Base-by-base conservation (phyloP, 2,888 invertebrate species). In the Fissipunctia ypsillon region DNA sequence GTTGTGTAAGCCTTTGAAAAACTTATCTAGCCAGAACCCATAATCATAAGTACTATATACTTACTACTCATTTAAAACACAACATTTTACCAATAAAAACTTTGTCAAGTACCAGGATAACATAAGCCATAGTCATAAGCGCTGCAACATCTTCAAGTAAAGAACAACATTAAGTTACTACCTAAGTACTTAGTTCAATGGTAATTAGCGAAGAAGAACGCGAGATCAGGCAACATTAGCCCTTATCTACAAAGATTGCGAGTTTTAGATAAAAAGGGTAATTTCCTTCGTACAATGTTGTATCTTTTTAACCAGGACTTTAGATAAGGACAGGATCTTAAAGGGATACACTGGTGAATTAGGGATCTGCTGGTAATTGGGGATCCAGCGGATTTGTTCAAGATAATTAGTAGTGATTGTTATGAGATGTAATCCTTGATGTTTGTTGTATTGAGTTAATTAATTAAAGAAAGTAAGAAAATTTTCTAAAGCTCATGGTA, bases 191-290 rank as follows among this genome's bases (percentile, higher is more conserved):
- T 59, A 61, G 65, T 72, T 69, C 72, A 48, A 81, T 69, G 85
- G 43, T 82, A 82, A 82, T 82, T 82, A 84, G 82, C 77, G 52
- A 65, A 56, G 70, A 31, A 69, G 38, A 69, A 54, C 60, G 52
- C 1, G 56, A 73, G 57, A 84, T 84, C 64, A 25, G 56, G 61
- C 52, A 12, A 50, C 84, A 76, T 86, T 81, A 65, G 14, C n/a
- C 35, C 67, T 86, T 85, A 88, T 88, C 87, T 76, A 14, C 50
- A 31, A 64, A 84, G 85, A 87, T 84, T 31, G 66, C 43, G 65
- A 79, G 61, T 79, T 82, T 73, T 38, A 84, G 84, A 85, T 85
- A 85, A 85, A 86, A 86, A 81, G 48, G 82, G 76, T 84, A 85
- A 85, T 85, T 85, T 84, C 87, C 84, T 66, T 68, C 59, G 74